A percentile compares a stretch with the other conserved stretches of the same genome.
Evolutionary conservation across 2,888 invertebrate species (phyloP).

Genomic region (Eugnorisma glareosa): DNA sequence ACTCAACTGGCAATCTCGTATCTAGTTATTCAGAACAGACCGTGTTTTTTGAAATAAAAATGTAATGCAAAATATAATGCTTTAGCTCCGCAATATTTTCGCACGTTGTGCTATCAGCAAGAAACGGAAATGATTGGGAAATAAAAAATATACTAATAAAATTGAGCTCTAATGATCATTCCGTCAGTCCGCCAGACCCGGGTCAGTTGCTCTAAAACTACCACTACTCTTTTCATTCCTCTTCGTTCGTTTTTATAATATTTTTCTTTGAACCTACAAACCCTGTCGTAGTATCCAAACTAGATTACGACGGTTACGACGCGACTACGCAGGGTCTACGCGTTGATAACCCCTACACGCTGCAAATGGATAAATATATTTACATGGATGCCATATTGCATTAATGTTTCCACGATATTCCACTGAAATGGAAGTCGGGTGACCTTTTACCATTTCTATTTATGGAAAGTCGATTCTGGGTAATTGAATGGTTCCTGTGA

Average conservation of each 20-base stretch:
- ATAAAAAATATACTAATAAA: conserved; percentile 1
- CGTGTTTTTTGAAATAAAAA: conserved; percentile 27
- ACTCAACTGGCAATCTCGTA: conserved; percentile 29
- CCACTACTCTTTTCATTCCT: background rate
- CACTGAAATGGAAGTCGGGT: conserved; percentile 13
- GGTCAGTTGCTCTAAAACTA: background rate
- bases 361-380: background rate
- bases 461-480: conserved; percentile 25
- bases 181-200: too few relatives aligned
- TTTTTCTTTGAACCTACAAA: background rate
- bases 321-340: background rate
- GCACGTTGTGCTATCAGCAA: conserved; percentile 1
- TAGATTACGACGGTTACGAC: conserved; percentile 7
- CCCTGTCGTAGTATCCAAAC: background rate
- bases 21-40: conserved; percentile 43
- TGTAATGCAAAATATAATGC: background rate
- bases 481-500: conserved; percentile 20
- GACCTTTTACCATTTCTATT: conserved; percentile 21
- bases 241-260: background rate
- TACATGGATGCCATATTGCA: background rate
- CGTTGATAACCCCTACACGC: too few relatives aligned
- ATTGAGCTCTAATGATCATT: background rate
- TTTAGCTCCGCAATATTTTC: background rate
- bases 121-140: background rate
- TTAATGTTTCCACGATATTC: background rate